phyloP scores from a whole-genome alignment of 2,888 invertebrate genomes.

The Acleris literana region DNA sequence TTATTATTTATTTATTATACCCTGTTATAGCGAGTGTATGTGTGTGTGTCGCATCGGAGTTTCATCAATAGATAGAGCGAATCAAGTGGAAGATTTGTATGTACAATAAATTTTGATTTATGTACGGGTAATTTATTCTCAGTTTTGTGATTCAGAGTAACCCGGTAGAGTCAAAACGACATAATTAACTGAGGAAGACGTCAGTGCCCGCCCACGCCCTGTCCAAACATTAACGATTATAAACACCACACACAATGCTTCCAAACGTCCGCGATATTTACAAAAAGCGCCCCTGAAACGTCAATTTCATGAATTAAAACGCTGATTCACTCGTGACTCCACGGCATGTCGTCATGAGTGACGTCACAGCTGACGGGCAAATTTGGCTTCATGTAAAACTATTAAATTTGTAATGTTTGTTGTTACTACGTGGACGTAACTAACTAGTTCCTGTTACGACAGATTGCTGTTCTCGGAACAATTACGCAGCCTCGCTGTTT shows the following conservation, averaged over 20 bases:
- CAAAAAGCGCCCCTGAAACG: slow-evolving; percentile 10
- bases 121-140: too few species aligned
- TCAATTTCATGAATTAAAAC: slow-evolving; percentile 2
- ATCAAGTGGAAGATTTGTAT: too few species aligned
- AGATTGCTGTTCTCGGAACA: background rate
- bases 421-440: slow-evolving; percentile 15
- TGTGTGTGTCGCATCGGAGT: too few species aligned
- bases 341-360: slow-evolving; percentile 3
- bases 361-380: background rate
- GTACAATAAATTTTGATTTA: too few species aligned
- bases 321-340: slow-evolving; percentile 11
- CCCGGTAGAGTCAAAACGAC: background rate
- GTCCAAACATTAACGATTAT: slow-evolving; percentile 1
- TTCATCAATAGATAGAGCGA: too few species aligned
- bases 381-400: slow-evolving; percentile 1
- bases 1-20: too few species aligned
- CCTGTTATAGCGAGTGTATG: too few species aligned
- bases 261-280: background rate
- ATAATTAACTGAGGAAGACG: slow-evolving; percentile 3
- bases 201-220: slow-evolving; percentile 1
- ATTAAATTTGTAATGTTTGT: slow-evolving; percentile 1
- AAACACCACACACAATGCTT: slow-evolving; percentile 2
- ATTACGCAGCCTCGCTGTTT: slow-evolving; percentile 9
- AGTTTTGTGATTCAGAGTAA: too few species aligned
- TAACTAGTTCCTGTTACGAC: background rate